Conservation (phyloP, 2,888 invertebrate species). For the Drosophila neutralis region DNA sequence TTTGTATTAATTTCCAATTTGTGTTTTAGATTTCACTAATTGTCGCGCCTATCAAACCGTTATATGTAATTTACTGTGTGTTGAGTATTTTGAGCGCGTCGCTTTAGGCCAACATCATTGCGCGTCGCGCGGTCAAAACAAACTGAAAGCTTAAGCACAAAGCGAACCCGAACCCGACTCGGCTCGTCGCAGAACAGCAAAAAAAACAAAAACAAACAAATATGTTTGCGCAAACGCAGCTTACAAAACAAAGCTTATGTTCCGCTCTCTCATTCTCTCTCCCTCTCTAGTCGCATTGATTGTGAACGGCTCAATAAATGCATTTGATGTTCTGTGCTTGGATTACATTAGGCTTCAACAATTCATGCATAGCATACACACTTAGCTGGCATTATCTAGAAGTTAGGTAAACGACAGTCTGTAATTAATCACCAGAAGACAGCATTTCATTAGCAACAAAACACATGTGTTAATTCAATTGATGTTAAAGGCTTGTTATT, state of each 20-base stretch:
- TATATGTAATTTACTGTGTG: slow-evolving; percentile 13
- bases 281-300: slow-evolving; percentile 4
- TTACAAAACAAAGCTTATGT: slow-evolving; percentile 37
- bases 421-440: not conserved
- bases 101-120: slow-evolving; percentile 57
- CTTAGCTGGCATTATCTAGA: not conserved
- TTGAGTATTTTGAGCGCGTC: slow-evolving; percentile 17
- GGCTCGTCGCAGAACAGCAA: slow-evolving; percentile 20
- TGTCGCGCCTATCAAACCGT: slow-evolving; percentile 10
- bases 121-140: slow-evolving; percentile 59
- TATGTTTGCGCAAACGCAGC: slow-evolving; percentile 44
- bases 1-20: not conserved
- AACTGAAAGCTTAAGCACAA: slow-evolving; percentile 62
- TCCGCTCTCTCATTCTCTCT: slow-evolving; percentile 1
- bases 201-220: slow-evolving; percentile 26
- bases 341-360: not conserved
- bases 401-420: not conserved
- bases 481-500: not conserved
- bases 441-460: not conserved
- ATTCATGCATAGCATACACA: not conserved
- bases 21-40: slow-evolving; percentile 3
- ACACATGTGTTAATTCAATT: not conserved
- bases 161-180: slow-evolving; percentile 34
- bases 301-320: slow-evolving; percentile 3
- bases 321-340: slow-evolving; percentile 1